These are phyloP conservation scores for Gymnothorax javanicus DNA, from an alignment of 2,797 vertebrate genomes.

Conservation along the genomic window DNA sequence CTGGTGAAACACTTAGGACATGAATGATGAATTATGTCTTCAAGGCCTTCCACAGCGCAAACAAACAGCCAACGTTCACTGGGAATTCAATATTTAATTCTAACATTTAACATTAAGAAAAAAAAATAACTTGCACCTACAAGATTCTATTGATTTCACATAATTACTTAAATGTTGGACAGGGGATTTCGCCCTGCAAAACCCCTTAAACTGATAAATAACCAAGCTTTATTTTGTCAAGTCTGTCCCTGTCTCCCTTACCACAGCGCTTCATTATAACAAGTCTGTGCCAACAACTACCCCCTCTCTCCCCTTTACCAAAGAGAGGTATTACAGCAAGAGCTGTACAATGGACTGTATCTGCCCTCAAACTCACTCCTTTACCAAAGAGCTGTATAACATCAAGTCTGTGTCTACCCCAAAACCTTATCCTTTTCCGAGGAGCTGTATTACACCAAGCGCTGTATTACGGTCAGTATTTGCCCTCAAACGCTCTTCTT, in stretches of 20 bases:
- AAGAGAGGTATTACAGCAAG: no score
- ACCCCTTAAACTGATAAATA: constrained; percentile 28
- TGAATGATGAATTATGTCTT: constrained; percentile 31
- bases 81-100: constrained; percentile 34
- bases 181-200: constrained; percentile 20
- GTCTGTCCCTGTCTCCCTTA: background rate
- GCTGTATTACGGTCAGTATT: no score
- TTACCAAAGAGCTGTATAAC: no score
- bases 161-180: constrained; percentile 28
- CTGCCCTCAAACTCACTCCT: no score
- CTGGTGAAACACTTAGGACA: background rate
- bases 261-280: background rate
- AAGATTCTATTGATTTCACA: constrained; percentile 30
- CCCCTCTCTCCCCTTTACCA: no score
- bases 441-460: no score
- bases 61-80: background rate
- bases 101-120: constrained; percentile 19
- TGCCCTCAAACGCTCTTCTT: no score
- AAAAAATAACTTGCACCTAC: constrained; percentile 21
- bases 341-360: no score
- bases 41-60: constrained; percentile 18
- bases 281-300: background rate
- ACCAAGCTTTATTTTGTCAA: background rate
- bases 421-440: no score
- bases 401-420: no score